Evolutionary conservation across 2,888 invertebrate species (phyloP), one percentile per base, ranked within the genome.

Genomic region (Callinectes sapidus): DNA sequence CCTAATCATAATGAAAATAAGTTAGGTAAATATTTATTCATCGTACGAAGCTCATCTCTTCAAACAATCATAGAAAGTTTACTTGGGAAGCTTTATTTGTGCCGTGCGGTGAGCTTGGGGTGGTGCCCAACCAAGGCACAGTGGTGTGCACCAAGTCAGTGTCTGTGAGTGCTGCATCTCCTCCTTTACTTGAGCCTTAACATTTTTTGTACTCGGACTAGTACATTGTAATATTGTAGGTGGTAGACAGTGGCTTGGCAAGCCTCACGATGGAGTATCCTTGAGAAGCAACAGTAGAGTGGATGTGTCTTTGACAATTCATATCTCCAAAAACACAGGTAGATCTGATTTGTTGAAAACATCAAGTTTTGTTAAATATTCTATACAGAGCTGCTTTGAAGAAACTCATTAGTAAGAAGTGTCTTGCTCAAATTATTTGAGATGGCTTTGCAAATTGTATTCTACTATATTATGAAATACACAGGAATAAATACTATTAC

Each of bases 131-230:
- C n/a, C 23, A 23, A 77, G 71, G 35, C 8, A 18, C 42, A 66
- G 89, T 89, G 61, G 16, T 66, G 35, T 39, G 28, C n/a, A 28
- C 13, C 71, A 77, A 77, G 71, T 28, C 71, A 77, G 71, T 77
- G 71, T 77, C 71, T 77, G n/a, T 77, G 28, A 28, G 28, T 28
- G 28, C 71, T 28, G 71, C 28, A 77, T 77, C n/a, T 77, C 28
- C 71, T 28, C 71, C 71, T 77, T 77, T 77, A 77, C 71, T 32
- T 28, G n/a, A 28, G 71, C 71, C 71, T 77, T 77, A 77, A 77
- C 13, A 77, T 77, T n/a, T 77, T 77, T 77, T 77, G 71, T 77
- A 77, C 71, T 28, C 13, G 32, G 71, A 77, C 28, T 77, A 77
- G 10, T 77, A 28, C 71, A 77, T 77, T 77, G 13, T 77, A 28